Evolutionary conservation across 2,888 invertebrate genomes (phyloP).

Genomic region (Drosophila tanythrix): DNA sequence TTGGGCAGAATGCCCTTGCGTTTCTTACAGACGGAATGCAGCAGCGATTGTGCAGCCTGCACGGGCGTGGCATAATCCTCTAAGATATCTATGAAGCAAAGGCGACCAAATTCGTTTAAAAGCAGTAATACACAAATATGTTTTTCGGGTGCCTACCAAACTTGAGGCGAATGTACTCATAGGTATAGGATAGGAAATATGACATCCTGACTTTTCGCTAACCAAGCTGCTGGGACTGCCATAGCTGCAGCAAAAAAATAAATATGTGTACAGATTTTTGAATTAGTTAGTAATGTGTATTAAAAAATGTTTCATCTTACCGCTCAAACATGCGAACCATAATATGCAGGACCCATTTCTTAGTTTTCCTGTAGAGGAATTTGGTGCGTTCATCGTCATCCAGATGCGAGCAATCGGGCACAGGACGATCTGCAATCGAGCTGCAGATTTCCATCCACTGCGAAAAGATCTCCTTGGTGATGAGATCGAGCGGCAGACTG

Average conservation of each 20-base stretch:
- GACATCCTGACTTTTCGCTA: conserved; percentile 95
- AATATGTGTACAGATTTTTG: background rate
- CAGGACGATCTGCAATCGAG: conserved; percentile 92
- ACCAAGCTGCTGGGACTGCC: conserved; percentile 98
- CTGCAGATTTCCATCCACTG: conserved; percentile 98
- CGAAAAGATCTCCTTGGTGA: conserved; percentile 94
- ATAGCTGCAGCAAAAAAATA: conserved; percentile 87
- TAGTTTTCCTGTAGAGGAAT: conserved; percentile 98
- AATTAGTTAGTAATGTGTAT: background rate
- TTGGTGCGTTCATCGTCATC: conserved; percentile 96
- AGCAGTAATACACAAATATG: background rate
- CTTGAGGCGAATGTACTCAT: conserved; percentile 98
- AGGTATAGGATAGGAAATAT: conserved; percentile 98
- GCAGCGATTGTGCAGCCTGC: conserved; percentile 95
- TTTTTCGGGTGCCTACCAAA: conserved; percentile 88
- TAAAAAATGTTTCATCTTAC: conserved; percentile 83
- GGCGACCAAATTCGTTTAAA: background rate
- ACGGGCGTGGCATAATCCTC: conserved; percentile 98
- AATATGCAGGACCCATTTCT: conserved; percentile 99
- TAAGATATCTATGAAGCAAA: conserved; percentile 91
- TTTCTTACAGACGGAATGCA: conserved; percentile 95
- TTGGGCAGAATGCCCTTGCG: conserved; percentile 97
- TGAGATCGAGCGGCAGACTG: conserved; percentile 91
- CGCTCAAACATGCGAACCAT: conserved; percentile 97
- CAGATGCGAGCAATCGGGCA: conserved; percentile 92